Evolutionary conservation across 2,888 invertebrate genomes (phyloP), one percentile per base, ranked within the genome.

Genomic region (Eudemis profundana): DNA sequence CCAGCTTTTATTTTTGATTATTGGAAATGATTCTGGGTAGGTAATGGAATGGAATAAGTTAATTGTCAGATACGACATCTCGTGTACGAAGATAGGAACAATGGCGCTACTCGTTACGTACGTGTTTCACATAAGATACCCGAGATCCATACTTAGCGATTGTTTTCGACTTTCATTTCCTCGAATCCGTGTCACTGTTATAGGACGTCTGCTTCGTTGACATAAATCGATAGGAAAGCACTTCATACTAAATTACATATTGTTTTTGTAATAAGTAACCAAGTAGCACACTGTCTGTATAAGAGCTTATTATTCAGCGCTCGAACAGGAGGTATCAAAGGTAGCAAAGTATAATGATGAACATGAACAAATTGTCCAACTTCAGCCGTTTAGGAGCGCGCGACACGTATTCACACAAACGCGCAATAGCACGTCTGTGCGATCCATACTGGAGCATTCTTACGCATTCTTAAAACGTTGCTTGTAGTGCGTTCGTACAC

Each of bases 131-230:
- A 57, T 29, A 57, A 36, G 27, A 57, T 50, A 47, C 46, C 14
- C 44, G 19, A 59, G 47, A 51, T 64, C 57, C 50, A 64, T 64
- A 57, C 57, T 51, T 44, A 51, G 44, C 44, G 64, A 64, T 64
- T 59, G 64, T 64, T 64, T 50, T 59, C 50, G 50, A 64, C 64
- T 64, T 64, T 64, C 57, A 59, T 64, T 64, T 64, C 64, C 64
- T 50, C 36, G 64, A 64, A 64, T 42, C 50, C 36, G 44, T 64
- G 64, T 59, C 64, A 64, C 64, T 64, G 51, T 64, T 64, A 64
- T 46, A 64, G 57, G 51, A 57, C 46, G 33, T 46, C 29, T 56
- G 27, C 23, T n/a, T n/a, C n/a, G 21, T 38, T 42, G 54, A 44
- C 42, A 56, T 56, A 29, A 29, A 42, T 42, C 15, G 17, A 42